Conservation (phyloP, 2,888 invertebrate species). For the Idaea biselata region DNA sequence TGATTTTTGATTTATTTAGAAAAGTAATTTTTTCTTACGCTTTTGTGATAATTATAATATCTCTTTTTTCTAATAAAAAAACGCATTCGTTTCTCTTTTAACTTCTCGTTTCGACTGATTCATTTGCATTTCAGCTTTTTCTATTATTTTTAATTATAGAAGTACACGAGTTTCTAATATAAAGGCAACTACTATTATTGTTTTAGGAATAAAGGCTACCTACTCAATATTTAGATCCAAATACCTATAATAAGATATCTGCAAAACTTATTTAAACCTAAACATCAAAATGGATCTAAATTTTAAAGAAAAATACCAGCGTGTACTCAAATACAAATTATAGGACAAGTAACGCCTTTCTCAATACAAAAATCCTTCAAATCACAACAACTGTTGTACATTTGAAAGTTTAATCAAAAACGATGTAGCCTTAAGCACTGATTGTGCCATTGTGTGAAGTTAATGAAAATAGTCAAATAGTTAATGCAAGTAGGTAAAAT, state of each 20-base stretch:
- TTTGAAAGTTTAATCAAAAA: slow-evolving; percentile 24
- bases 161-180: not conserved
- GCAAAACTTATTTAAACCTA: not conserved
- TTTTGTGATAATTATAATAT: slow-evolving; percentile 71
- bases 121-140: slow-evolving; percentile 59
- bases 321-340: not conserved
- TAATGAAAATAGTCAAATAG: slow-evolving; percentile 71
- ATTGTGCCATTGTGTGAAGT: slow-evolving; percentile 55
- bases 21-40: slow-evolving; percentile 67
- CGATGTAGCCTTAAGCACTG: slow-evolving; percentile 36
- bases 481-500: slow-evolving; percentile 67
- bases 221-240: not conserved
- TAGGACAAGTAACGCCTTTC: not conserved
- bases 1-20: slow-evolving; percentile 78
- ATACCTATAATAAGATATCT: not conserved
- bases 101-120: slow-evolving; percentile 49
- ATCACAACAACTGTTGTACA: slow-evolving; percentile 17
- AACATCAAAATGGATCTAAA: not conserved
- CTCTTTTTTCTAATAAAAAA: slow-evolving; percentile 46
- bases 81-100: slow-evolving; percentile 45
- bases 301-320: not conserved
- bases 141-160: slow-evolving; percentile 13
- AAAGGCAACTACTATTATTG: not conserved
- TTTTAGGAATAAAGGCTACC: not conserved
- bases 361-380: not conserved